A percentile compares a stretch with the other conserved stretches of the same genome.
Evolutionary conservation across 2,888 invertebrate genomes (phyloP).

Genomic region (Thyatira batis): DNA sequence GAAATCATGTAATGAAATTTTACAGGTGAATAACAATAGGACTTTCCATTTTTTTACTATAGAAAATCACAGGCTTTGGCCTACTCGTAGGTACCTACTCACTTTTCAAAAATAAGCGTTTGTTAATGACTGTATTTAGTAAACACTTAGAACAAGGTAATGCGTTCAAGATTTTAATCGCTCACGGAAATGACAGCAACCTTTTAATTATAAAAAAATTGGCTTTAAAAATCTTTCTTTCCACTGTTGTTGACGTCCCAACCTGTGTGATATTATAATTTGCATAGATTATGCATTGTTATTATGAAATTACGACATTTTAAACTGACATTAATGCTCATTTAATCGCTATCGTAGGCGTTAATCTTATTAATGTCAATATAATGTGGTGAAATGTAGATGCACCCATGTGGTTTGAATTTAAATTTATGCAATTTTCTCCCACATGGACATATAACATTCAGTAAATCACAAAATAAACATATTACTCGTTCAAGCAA

Average conservation of each 20-base stretch:
- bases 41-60: neutral
- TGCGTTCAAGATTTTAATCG: constrained; percentile 26
- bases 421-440: neutral
- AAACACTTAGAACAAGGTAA: constrained; percentile 9
- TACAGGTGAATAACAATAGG: neutral
- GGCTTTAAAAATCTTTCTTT: constrained; percentile 33
- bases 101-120: constrained; percentile 18
- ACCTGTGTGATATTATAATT: constrained; percentile 31
- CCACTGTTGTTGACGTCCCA: constrained; percentile 27
- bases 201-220: constrained; percentile 23
- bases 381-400: neutral
- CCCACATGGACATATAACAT: neutral
- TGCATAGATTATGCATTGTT: constrained; percentile 38
- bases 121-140: constrained; percentile 16
- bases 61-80: neutral
- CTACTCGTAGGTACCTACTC: neutral
- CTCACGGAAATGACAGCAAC: constrained; percentile 34
- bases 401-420: neutral
- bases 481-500: constrained; percentile 2
- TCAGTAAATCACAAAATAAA: constrained; percentile 1
- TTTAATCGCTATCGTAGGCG: constrained; percentile 31
- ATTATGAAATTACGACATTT: constrained; percentile 38
- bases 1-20: too few relatives aligned
- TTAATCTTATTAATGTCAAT: constrained; percentile 30
- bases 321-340: constrained; percentile 31